A percentile compares a stretch with the other conserved stretches of the same genome.
Evolutionary conservation across 2,888 invertebrate genomes (phyloP).

Genomic region (Cabera pusaria): DNA sequence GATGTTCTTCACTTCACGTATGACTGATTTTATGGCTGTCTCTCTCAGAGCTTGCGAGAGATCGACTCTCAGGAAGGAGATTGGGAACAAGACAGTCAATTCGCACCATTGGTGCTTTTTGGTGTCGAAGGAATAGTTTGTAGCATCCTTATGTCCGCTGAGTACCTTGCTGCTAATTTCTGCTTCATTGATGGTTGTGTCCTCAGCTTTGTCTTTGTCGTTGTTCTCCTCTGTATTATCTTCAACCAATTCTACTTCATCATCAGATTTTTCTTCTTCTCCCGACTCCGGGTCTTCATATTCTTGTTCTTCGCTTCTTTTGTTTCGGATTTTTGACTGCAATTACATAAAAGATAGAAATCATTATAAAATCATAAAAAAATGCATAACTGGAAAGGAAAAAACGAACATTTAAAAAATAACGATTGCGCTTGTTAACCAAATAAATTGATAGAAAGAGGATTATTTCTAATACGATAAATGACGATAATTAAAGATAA

Average conservation of each 20-base stretch:
- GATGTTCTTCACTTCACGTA: slow-evolving; percentile 92
- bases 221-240: slow-evolving; percentile 47
- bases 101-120: slow-evolving; percentile 93
- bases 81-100: slow-evolving; percentile 87
- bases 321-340: slow-evolving; percentile 79
- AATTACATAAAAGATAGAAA: slow-evolving; percentile 35
- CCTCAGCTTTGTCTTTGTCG: slow-evolving; percentile 50
- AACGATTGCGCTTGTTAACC: no score
- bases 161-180: slow-evolving; percentile 65
- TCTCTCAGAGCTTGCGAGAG: slow-evolving; percentile 89
- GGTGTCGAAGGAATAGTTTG: slow-evolving; percentile 90
- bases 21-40: slow-evolving; percentile 87
- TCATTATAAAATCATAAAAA: no score
- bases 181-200: slow-evolving; percentile 27
- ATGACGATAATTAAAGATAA: no score
- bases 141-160: slow-evolving; percentile 64
- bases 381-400: no score
- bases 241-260: slow-evolving; percentile 61
- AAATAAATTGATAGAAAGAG: no score
- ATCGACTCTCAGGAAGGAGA: slow-evolving; percentile 83
- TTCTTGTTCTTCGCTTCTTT: slow-evolving; percentile 84
- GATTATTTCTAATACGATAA: no score
- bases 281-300: slow-evolving; percentile 86
- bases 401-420: no score
- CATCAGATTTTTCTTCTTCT: slow-evolving; percentile 81